A percentile compares a stretch with the other conserved stretches of the same genome.
phyloP scores from a whole-genome alignment of 2,113 vertebrate genomes.

The Perca schrenkii region DNA sequence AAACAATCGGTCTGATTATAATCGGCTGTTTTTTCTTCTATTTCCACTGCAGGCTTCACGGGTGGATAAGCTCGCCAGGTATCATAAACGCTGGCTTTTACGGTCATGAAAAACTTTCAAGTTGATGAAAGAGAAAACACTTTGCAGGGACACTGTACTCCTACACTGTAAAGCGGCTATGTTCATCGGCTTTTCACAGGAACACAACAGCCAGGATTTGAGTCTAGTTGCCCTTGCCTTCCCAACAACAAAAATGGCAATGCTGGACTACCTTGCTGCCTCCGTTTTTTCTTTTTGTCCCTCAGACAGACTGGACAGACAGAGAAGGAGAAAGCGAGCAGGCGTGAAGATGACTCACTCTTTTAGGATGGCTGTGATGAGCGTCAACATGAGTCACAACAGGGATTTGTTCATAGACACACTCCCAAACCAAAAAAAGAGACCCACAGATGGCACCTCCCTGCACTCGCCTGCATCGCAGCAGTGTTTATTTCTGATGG shows the following conservation, averaged over 20 bases:
- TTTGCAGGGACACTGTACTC: neutral
- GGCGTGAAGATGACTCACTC: slow-evolving; percentile 74
- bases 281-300: slow-evolving; percentile 51
- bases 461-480: slow-evolving; percentile 34
- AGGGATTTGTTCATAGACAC: slow-evolving; percentile 66
- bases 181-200: slow-evolving; percentile 16
- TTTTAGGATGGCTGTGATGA: slow-evolving; percentile 70
- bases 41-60: slow-evolving; percentile 49
- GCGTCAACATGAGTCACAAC: slow-evolving; percentile 73
- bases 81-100: slow-evolving; percentile 53
- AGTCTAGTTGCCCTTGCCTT: neutral
- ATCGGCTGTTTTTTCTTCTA: slow-evolving; percentile 61
- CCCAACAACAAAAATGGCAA: slow-evolving; percentile 10
- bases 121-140: slow-evolving; percentile 42
- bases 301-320: slow-evolving; percentile 62
- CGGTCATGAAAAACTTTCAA: slow-evolving; percentile 25
- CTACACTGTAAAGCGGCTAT: neutral
- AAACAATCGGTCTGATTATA: slow-evolving; percentile 69
- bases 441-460: slow-evolving; percentile 75
- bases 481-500: slow-evolving; percentile 50
- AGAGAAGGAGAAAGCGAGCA: slow-evolving; percentile 47
- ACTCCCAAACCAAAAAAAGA: slow-evolving; percentile 56
- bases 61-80: slow-evolving; percentile 54
- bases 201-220: slow-evolving; percentile 3
- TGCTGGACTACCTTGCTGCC: slow-evolving; percentile 31